Evolutionary conservation across 1,140 invertebrate genomes (phyloP), one percentile per base, ranked within the genome.

Genomic region (Macrostomum lignano): DNA sequence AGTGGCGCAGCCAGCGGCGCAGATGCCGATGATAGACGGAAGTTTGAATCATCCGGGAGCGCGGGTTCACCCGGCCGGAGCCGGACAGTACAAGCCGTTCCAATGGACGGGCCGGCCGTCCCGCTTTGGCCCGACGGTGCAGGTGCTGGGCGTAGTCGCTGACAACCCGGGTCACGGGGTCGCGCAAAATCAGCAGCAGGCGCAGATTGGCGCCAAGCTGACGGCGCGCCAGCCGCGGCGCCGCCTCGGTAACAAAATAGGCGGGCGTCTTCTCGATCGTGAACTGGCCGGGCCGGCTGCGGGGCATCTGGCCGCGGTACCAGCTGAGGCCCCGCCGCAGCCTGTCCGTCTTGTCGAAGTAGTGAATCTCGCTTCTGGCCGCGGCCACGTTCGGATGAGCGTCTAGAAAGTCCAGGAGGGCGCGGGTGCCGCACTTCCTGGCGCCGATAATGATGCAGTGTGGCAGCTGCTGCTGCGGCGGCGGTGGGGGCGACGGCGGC

Each of bases 181-280:
- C 74, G 15, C 78, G 58, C 1, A 86, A 72, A 7, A 86, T 74
- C 3, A 81, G 68, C 17, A 88, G 60, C 9, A 88, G 55, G n/a
- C n/a, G n/a, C n/a, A n/a, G n/a, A n/a, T n/a, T n/a, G n/a, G n/a
- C n/a, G n/a, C n/a, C n/a, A n/a, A n/a, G n/a, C n/a, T n/a, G n/a
- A n/a, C n/a, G n/a, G n/a, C n/a, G n/a, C n/a, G n/a, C 71, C 24
- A 76, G 61, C 33, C 65, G 61, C 0, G 81, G 77, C 3, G 73
- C 79, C 39, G 76, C 73, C 40, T 69, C 67, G 1, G 75, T 82
- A 20, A 86, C 70, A 60, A 84, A 86, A 47, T 88, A 88, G 23
- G 74, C 76, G 0, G 81, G 81, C 0, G 77, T 79, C 52, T 88
- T 88, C 49, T 88, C 81, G 64, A 88, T 77, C 1, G 78, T 84